These are phyloP conservation scores for Nicator chloris DNA, from an alignment of 2,113 vertebrate genomes.

Conservation along the genomic window DNA sequence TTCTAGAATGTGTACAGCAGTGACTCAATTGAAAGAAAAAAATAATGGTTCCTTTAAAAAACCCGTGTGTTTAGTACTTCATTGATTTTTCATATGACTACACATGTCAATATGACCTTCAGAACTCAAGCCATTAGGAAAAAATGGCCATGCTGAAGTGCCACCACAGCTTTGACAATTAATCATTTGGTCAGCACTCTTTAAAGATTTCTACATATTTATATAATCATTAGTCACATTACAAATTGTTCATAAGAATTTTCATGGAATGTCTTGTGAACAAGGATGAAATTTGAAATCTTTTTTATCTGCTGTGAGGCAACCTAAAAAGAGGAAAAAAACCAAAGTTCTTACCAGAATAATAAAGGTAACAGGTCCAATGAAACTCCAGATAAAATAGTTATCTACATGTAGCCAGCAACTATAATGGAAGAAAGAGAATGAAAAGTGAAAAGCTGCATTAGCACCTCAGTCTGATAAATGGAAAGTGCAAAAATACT, in stretches of 20 bases:
- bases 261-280: not conserved
- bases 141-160: not conserved
- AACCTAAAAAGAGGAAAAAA: not conserved
- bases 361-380: slow-evolving; percentile 97
- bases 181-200: slow-evolving; percentile 15
- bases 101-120: slow-evolving; percentile 18
- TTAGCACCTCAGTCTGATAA: not conserved
- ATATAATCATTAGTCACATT: not conserved
- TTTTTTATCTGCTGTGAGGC: not conserved
- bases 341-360: slow-evolving; percentile 87
- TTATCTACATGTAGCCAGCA: slow-evolving; percentile 99
- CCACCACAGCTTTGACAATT: slow-evolving; percentile 25
- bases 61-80: not conserved
- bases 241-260: not conserved
- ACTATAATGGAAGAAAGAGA: slow-evolving; percentile 69
- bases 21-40: not conserved
- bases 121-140: slow-evolving; percentile 25
- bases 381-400: slow-evolving; percentile 99
- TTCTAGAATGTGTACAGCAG: not conserved
- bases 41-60: not conserved
- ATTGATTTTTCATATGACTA: slow-evolving; percentile 31
- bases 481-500: not conserved
- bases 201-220: slow-evolving; percentile 9
- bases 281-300: not conserved
- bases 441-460: not conserved